Percentiles rank a stretch among this genome's conserved stretches.
Evolutionary conservation across 2,797 vertebrate species (phyloP).

Genomic region (Sebastes kiyomatsui): DNA sequence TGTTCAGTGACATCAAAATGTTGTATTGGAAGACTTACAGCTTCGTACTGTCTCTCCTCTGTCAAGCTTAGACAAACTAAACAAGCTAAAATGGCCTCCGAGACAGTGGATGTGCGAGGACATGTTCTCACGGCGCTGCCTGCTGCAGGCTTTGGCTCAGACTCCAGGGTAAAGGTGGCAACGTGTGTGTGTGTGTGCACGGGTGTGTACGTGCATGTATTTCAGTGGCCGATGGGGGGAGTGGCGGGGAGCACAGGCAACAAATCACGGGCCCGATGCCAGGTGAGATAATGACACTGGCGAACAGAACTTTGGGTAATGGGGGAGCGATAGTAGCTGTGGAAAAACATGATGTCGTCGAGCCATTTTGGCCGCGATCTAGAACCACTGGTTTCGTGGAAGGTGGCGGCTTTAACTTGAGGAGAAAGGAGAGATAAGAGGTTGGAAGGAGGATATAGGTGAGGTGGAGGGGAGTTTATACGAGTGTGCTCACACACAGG

Average conservation of each 20-base stretch:
- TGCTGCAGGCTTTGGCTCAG: constrained; percentile 51
- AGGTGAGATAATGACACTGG: constrained; percentile 71
- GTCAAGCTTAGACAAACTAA: constrained; percentile 52
- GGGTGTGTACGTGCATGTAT: constrained; percentile 18
- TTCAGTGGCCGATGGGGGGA: constrained; percentile 18
- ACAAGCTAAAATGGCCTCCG: constrained; percentile 52
- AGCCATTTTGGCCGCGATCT: constrained; percentile 39
- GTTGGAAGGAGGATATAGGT: constrained; percentile 17
- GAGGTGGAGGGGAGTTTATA: constrained; percentile 54
- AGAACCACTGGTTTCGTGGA: constrained; percentile 37
- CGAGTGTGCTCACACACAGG: constrained; percentile 15
- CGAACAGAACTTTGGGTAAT: constrained; percentile 69
- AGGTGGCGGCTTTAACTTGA: constrained; percentile 33
- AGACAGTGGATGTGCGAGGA: constrained; percentile 53
- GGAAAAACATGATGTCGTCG: constrained; percentile 77
- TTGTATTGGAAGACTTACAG: not conserved
- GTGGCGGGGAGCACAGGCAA: constrained; percentile 36
- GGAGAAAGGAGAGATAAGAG: constrained; percentile 30
- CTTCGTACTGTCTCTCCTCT: constrained; percentile 7
- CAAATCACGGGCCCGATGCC: constrained; percentile 67
- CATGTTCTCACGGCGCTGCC: constrained; percentile 57
- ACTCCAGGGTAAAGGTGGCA: constrained; percentile 39
- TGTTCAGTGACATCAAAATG: constrained; percentile 40
- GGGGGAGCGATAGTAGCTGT: constrained; percentile 66
- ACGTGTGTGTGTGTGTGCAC: not conserved